Base-by-base conservation (phyloP, 2,113 vertebrate species). In the Sinocyclocheilus rhinocerous region DNA sequence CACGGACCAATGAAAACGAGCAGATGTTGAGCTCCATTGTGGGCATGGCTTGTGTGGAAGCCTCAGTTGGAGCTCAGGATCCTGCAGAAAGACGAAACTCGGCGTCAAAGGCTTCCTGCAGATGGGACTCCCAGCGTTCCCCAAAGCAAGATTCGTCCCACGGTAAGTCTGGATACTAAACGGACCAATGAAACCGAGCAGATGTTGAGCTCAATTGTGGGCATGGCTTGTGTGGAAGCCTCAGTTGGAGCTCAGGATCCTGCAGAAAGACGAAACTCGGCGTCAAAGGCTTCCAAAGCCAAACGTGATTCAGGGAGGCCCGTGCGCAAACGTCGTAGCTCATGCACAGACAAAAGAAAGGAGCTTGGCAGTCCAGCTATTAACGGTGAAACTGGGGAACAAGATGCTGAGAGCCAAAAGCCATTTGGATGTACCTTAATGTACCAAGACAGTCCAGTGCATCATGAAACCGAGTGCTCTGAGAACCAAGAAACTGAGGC, bases 361-460 rank as follows among this genome's bases (percentile, higher is more conserved):
- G 8, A 45, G 22, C 13, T 69, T 7, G n/a, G 20, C 22, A 1
- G 15, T 50, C 26, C 11, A 50, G 29, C 59, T 36, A 29, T 72
- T 6, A 59, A 81, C 18, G 63, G 20, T 26, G 36, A 36, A 52
- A 20, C 24, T 10, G 48, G 13, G 57, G 87, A 52, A 13, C 33
- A 67, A 26, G 15, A 10, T 1, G 22, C 77, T 15, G 69, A 79
- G 82, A 86, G 5, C 76, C 86, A 50, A 82, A 11, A 55, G 24
- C 39, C 13, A 20, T 5, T 20, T 12, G 73, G 63, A 59, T 55
- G 48, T 61, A 22, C 22, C n/a, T n/a, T 12, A 15, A 1, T 48
- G 2, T 3, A 48, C 59, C 79, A 3, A 26, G 42, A 29, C 59
- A 12, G n/a, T 82, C 39, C n/a, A 2, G 22, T 45, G 39, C 12